These are phyloP conservation scores for Rhagonycha fulva DNA, from an alignment of 2,888 invertebrate species.

Conservation along the genomic window DNA sequence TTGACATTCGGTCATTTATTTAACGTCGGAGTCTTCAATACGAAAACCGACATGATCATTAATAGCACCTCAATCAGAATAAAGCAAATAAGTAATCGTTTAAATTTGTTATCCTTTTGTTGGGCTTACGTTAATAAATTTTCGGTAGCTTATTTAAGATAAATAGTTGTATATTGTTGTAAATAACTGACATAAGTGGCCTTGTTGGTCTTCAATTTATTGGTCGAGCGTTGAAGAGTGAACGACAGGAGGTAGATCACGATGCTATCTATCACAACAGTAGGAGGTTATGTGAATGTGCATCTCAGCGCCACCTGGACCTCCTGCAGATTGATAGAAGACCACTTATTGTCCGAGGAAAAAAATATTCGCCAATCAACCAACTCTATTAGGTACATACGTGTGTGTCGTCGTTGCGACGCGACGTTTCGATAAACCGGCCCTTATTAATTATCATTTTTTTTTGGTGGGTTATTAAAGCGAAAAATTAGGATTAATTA, in stretches of 20 bases:
- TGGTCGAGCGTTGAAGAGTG: constrained; percentile 43
- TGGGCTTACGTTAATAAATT: background rate
- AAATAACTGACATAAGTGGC: constrained; percentile 22
- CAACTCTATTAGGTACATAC: background rate
- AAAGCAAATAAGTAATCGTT: constrained; percentile 29
- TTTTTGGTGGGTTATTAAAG: background rate
- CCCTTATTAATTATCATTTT: background rate
- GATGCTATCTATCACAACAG: constrained; percentile 49
- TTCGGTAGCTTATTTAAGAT: background rate
- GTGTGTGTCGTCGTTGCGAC: background rate
- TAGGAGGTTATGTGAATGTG: constrained; percentile 48
- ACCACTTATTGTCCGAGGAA: constrained; percentile 35
- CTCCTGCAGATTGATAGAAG: constrained; percentile 48
- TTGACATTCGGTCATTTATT: constrained; percentile 51
- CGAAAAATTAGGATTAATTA: background rate
- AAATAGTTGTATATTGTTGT: constrained; percentile 19
- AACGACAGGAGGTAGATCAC: constrained; percentile 50
- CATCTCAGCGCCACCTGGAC: constrained; percentile 51
- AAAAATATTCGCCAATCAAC: background rate
- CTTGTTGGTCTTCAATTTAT: constrained; percentile 37
- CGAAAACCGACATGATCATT: constrained; percentile 43
- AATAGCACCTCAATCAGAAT: constrained; percentile 44
- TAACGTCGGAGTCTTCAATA: constrained; percentile 41
- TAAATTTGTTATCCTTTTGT: background rate
- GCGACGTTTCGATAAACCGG: background rate